Base-by-base conservation (phyloP, 2,113 vertebrate genomes). In the Oxygymnocypris stewartii region DNA sequence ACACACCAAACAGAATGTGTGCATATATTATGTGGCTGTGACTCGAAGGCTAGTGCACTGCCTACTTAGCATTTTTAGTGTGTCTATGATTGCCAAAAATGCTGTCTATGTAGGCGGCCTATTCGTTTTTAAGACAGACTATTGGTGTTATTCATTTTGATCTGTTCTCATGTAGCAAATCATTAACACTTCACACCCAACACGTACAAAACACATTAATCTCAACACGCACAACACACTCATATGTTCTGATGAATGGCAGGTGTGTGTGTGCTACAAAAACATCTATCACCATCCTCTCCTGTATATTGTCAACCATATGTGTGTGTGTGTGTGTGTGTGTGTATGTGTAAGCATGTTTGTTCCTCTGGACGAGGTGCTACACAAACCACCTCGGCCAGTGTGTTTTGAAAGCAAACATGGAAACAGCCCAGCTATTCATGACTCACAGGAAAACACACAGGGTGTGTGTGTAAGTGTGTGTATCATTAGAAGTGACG, bases 331-430 rank as follows among this genome's bases (percentile, higher is more conserved):
- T 75, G 47, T 85, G 76, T 54, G 76, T 85, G 76, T 54, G 18
- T n/a, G n/a, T n/a, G n/a, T n/a, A n/a, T n/a, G n/a, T 47, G 73
- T 87, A 82, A 51, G 51, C 65, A 25, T 59, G 42, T 44, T 44
- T 75, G 47, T 63, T 67, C 51, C 47, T 85, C 47, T 67, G 71
- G 37, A 81, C 40, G 59, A 63, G 59, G 51, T 28, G 35, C 75
- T 87, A 87, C 78, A 88, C 81, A 88, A 86, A 85, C 91, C 89
- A 91, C 91, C 90, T 91, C n/a, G 3, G 9, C 63, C 80, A 82
- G 90, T 79, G 87, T 94, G 93, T 94, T 95, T 94, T 94, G 88
- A 95, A 87, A 94, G 93, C 92, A 95, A 95, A 95, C 93, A 94
- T 85, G 82, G 84, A 79, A 11, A 89, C 92, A 94, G 93, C 91